Conservation (phyloP, 2,888 invertebrate genomes). For the Helicoverpa assulta region DNA sequence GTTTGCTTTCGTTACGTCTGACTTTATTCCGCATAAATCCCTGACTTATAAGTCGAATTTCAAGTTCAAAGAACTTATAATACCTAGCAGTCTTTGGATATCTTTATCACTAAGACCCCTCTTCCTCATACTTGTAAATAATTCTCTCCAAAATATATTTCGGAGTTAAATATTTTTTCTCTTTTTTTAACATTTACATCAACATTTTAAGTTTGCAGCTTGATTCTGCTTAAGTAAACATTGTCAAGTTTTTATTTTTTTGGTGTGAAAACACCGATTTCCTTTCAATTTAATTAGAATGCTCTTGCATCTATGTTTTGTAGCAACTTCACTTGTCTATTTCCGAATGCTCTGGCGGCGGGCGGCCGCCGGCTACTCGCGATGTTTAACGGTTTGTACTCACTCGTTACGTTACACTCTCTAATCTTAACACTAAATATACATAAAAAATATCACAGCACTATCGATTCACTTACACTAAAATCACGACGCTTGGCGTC, state of each 20-base stretch:
- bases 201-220: conserved; percentile 76
- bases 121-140: conserved; percentile 87
- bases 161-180: conserved; percentile 83
- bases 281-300: conserved; percentile 56
- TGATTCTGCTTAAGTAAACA: conserved; percentile 73
- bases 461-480: conserved; percentile 90
- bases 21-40: conserved; percentile 84
- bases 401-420: conserved; percentile 81
- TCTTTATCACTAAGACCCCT: conserved; percentile 88
- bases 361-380: conserved; percentile 61
- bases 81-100: conserved; percentile 90
- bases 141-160: conserved; percentile 89
- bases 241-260: conserved; percentile 65
- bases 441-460: conserved; percentile 90
- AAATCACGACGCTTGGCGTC: conserved; percentile 84
- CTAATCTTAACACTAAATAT: conserved; percentile 86
- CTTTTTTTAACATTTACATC: conserved; percentile 78
- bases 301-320: conserved; percentile 60
- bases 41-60: conserved; percentile 84
- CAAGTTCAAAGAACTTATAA: conserved; percentile 87
- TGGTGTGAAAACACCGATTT: conserved; percentile 63
- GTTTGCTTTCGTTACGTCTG: conserved; percentile 81
- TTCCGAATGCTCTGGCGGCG: conserved; percentile 52
- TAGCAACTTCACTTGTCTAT: conserved; percentile 63
- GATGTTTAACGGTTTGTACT: conserved; percentile 85